These are phyloP conservation scores for Triops longicaudatus DNA, from an alignment of 1,140 invertebrate genomes.

Conservation along the genomic window DNA sequence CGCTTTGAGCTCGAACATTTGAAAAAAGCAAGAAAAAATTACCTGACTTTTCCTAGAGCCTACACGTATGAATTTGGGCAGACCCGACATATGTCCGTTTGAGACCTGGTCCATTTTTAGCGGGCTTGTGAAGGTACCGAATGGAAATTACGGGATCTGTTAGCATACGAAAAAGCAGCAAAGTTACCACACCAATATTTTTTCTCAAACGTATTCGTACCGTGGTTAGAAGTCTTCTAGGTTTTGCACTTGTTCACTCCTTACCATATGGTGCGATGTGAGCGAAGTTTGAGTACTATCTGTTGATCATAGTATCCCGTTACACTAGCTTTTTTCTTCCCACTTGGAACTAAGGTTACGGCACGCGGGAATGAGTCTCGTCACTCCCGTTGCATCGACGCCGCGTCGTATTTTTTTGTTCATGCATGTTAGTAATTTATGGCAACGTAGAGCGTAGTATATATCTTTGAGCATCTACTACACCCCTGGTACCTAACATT, in stretches of 20 bases:
- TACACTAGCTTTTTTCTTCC: neutral
- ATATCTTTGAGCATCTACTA: no score
- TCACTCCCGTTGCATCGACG: neutral
- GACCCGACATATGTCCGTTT: neutral
- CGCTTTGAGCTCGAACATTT: neutral
- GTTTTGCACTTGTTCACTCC: neutral
- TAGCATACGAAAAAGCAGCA: neutral
- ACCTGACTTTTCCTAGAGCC: conserved; percentile 33
- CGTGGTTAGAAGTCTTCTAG: neutral
- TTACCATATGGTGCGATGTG: conserved; percentile 1
- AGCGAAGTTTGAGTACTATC: neutral
- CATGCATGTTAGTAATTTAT: neutral
- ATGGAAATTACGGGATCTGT: neutral
- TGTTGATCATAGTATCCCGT: conserved; percentile 8
- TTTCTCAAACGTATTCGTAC: neutral
- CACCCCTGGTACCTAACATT: no score
- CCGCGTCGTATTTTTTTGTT: neutral
- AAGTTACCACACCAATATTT: neutral
- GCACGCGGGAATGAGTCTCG: neutral
- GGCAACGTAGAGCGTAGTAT: no score
- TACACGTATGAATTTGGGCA: conserved; percentile 24
- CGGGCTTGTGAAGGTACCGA: neutral
- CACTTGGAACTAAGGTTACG: neutral
- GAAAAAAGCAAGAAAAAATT: neutral
- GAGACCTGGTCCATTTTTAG: neutral